Base-by-base conservation (phyloP, 2,888 invertebrate species). In the Drosophila pseudotalamancana region DNA sequence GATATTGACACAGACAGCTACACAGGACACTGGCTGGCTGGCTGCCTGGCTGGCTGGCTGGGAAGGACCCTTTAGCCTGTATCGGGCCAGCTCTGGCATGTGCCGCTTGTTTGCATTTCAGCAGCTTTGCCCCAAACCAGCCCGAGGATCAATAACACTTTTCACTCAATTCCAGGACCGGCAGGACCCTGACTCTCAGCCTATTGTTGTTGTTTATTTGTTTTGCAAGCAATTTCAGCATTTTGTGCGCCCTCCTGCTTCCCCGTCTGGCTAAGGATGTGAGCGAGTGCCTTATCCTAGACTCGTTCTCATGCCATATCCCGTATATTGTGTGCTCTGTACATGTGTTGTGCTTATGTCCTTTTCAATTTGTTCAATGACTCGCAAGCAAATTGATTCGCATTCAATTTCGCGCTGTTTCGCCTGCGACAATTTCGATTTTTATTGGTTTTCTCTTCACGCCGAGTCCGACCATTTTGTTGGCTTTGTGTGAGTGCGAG, bases 341-440 rank as follows among this genome's bases (percentile, higher is more conserved):
- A 45, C 69, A 53, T 56, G 64, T 59, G 51, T 62, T 75, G 63
- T 69, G 60, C 68, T 75, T 77, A 71, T 77, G 78, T 67, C 84
- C 72, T 87, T 84, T 88, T 89, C 80, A 87, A 89, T 89, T 89
- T 89, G 87, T 87, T 90, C 89, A 89, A 89, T 89, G 90, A 89
- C 86, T 88, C 83, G 89, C 87, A 90, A 84, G 77, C 78, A 81
- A 88, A 87, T 82, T 88, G 86, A 87, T 87, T 87, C 88, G 61
- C 88, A 87, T 88, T 87, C 83, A 83, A 88, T 87, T 85, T 83
- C 87, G 78, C 83, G 85, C 68, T 74, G 81, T 72, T 85, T 69
- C 77, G 73, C 61, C 74, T 73, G 78, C 77, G 84, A 87, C 85
- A 79, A 85, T 87, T 80, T 82, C 86, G 74, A 82, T 84, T 84